phyloP scores from a whole-genome alignment of 2,797 vertebrate species.

The Karalla daura region DNA sequence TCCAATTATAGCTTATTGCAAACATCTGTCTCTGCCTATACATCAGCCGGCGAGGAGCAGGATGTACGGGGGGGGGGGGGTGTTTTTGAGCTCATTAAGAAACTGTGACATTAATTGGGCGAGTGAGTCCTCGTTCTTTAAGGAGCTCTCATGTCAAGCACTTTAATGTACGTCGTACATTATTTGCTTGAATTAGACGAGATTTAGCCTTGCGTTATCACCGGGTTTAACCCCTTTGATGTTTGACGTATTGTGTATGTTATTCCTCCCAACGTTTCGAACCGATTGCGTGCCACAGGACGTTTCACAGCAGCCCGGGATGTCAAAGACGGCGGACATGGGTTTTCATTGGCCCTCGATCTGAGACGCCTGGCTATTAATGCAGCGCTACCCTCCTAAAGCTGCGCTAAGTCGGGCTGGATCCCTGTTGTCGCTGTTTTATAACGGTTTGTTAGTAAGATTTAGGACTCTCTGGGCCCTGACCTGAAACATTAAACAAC shows the following conservation, averaged over 20 bases:
- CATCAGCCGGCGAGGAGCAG: not conserved
- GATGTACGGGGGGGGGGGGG: not conserved
- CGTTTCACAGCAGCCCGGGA: too few species aligned
- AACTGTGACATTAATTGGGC: too few species aligned
- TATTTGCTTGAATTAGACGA: not conserved
- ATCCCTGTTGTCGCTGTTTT: conserved; percentile 1
- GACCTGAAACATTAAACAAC: not conserved
- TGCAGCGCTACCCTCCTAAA: not conserved
- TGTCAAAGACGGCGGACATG: not conserved
- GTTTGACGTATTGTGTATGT: too few species aligned
- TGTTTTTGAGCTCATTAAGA: conserved; percentile 7
- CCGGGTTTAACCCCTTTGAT: too few species aligned
- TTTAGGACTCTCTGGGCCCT: too few species aligned
- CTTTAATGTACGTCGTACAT: not conserved
- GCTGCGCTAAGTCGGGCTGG: not conserved
- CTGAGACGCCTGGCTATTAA: not conserved
- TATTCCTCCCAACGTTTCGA: too few species aligned
- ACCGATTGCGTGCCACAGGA: too few species aligned
- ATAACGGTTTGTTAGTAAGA: not conserved
- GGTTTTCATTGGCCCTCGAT: conserved; percentile 3
- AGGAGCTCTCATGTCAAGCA: not conserved
- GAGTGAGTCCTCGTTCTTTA: too few species aligned
- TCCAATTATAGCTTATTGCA: not conserved
- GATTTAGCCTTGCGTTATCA: not conserved
- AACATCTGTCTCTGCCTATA: not conserved